A percentile compares a stretch with the other conserved stretches of the same genome.
Conservation (phyloP, 1,140 invertebrate species). For the Rhopalosiphum padi region DNA sequence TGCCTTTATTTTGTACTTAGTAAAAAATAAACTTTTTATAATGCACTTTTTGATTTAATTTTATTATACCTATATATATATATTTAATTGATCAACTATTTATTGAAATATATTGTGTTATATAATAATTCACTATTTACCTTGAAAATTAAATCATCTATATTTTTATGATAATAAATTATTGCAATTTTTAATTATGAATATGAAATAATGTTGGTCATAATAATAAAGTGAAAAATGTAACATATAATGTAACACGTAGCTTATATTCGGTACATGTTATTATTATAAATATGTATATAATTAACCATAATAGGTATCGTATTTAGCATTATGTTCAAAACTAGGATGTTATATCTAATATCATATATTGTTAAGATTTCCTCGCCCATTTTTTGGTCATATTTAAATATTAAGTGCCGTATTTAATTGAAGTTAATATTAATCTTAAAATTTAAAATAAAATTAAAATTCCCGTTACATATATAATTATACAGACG, state of each 20-base stretch:
- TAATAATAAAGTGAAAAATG: too few relatives aligned
- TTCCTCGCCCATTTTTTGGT: neutral
- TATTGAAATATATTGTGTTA: neutral
- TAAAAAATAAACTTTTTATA: too few relatives aligned
- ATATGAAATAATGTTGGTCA: neutral
- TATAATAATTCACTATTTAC: too few relatives aligned
- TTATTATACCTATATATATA: too few relatives aligned
- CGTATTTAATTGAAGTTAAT: neutral
- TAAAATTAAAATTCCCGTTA: neutral
- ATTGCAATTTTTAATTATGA: neutral
- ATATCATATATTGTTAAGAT: neutral
- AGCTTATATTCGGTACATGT: neutral
- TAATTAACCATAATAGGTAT: slow-evolving; percentile 6
- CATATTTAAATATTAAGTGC: slow-evolving; percentile 14
- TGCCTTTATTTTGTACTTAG: too few relatives aligned
- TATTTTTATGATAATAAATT: neutral
- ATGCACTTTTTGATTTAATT: too few relatives aligned
- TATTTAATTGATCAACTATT: too few relatives aligned
- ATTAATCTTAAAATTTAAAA: neutral
- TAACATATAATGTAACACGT: neutral
- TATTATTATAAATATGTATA: neutral
- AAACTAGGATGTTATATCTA: neutral
- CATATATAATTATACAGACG: neutral
- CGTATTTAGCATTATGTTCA: neutral
- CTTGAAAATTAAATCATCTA: too few relatives aligned